Base-by-base conservation (phyloP, 2,888 invertebrate genomes). In the Eilema sororculum region DNA sequence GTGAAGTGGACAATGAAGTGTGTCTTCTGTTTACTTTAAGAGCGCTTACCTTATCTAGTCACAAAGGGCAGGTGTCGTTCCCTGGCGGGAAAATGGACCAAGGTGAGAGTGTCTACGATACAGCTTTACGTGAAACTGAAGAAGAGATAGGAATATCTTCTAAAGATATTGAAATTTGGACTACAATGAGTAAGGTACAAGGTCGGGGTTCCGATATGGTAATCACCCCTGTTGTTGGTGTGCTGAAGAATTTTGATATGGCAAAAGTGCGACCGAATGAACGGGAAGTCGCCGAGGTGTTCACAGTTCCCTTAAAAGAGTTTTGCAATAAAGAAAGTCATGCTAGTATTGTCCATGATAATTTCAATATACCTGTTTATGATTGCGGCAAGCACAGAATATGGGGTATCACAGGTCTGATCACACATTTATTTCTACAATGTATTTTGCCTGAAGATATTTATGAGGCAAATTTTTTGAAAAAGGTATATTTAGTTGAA, bases 41-140 rank as follows among this genome's bases (percentile, higher is more conserved):
- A 67, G 98, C 98, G 9, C 93, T 96, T 20, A 96, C 96, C 78
- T 90, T 99, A 67, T 97, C 96, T 78, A 96, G 96, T 6, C 98
- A 98, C 86, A 96, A 97, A 71, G 97, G 98, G 0, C 98, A 99
- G 93, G 98, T 98, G 20, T 98, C 98, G 10, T 98, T 98, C 92
- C 99, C 97, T 68, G 99, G 97, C 76, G 99, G 98, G 0, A 97
- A 97, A 93, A 94, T 95, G 69, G 98, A 98, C 76, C 94, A 95
- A 2, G 96, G 97, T 77, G 92, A 93, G 79, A 96, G 94, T 77
- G 93, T 96, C 9, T 93, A 96, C 52, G 96, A 97, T 16, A 98
- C 99, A 13, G 98, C 98, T 0, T 83, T 98, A 0, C 95, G 99
- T 67, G 99, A 99, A 95, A 98, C 98, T 0, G 96, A 97, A 86